These are phyloP conservation scores for Amblyopsis rosae DNA, from an alignment of 2,113 vertebrate species.

Conservation along the genomic window DNA sequence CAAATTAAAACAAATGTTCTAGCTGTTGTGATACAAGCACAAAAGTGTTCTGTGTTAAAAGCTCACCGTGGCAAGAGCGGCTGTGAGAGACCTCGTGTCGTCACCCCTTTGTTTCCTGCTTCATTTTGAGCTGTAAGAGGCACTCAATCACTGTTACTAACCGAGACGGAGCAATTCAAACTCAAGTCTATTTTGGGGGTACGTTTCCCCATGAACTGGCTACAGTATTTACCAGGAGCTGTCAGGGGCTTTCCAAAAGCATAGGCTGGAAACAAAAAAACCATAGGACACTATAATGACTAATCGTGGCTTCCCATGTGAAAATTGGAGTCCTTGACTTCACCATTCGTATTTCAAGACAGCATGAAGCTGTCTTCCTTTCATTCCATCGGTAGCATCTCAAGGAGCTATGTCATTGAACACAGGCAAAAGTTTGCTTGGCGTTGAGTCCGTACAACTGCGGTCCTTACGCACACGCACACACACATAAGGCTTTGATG, in stretches of 20 bases:
- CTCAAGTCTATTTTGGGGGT: neutral
- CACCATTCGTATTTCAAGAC: constrained; percentile 65
- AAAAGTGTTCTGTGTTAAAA: neutral
- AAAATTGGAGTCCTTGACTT: constrained; percentile 53
- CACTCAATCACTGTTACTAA: constrained; percentile 30
- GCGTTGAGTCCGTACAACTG: constrained; percentile 21
- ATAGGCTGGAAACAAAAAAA: constrained; percentile 36
- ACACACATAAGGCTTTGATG: constrained; percentile 23
- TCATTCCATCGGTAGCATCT: constrained; percentile 45
- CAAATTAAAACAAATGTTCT: neutral
- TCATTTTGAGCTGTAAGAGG: constrained; percentile 22
- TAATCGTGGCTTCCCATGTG: constrained; percentile 66
- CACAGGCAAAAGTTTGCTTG: constrained; percentile 43
- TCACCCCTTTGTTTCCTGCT: constrained; percentile 1
- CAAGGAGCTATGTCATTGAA: constrained; percentile 39
- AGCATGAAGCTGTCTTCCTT: constrained; percentile 34
- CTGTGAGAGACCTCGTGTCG: neutral
- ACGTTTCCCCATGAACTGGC: constrained; percentile 24
- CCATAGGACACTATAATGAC: constrained; percentile 46
- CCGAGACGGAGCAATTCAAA: constrained; percentile 3
- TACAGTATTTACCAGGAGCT: neutral
- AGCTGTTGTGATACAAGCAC: no score
- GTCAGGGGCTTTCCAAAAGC: constrained; percentile 25
- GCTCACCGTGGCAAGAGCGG: neutral
- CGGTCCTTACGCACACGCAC: neutral